These are phyloP conservation scores for Echinarachnius parma DNA, from an alignment of 53 echinoderm and acorn worm species.

Conservation along the genomic window DNA sequence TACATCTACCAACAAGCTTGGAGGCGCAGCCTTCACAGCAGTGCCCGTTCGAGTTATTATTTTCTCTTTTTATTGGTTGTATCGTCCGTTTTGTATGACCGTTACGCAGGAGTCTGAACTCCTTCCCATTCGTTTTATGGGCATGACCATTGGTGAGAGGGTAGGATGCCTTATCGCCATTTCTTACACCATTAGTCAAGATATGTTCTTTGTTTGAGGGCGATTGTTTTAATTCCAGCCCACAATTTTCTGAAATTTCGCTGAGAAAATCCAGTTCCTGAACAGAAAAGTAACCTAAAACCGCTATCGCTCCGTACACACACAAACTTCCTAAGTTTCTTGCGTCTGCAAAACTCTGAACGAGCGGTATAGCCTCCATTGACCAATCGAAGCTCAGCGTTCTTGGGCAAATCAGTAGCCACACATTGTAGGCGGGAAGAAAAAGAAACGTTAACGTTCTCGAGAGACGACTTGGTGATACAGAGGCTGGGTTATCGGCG, in stretches of 20 bases:
- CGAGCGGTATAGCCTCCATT: slow-evolving; percentile 82
- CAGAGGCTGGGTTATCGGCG: slow-evolving; percentile 93
- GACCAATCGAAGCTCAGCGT: slow-evolving; percentile 94
- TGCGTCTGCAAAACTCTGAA: slow-evolving; percentile 60
- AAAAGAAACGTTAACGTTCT: slow-evolving; percentile 81
- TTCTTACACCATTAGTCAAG: no score
- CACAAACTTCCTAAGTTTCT: slow-evolving; percentile 65
- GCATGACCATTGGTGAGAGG: neutral
- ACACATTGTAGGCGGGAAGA: slow-evolving; percentile 81
- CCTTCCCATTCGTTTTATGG: slow-evolving; percentile 13
- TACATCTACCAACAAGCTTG: no score
- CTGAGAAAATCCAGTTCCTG: slow-evolving; percentile 48
- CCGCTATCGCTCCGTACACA: slow-evolving; percentile 52
- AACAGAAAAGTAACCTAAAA: slow-evolving; percentile 52
- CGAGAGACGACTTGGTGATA: slow-evolving; percentile 61
- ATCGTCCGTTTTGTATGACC: slow-evolving; percentile 1
- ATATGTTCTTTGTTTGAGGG: neutral
- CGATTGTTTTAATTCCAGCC: slow-evolving; percentile 2
- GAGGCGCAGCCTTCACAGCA: slow-evolving; percentile 4
- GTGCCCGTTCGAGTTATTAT: slow-evolving; percentile 13
- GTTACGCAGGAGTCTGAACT: slow-evolving; percentile 5
- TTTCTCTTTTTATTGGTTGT: neutral
- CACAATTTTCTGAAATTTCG: slow-evolving; percentile 5
- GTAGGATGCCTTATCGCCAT: no score
- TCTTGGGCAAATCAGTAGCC: slow-evolving; percentile 78